A percentile compares a stretch with the other conserved stretches of the same genome.
Evolutionary conservation across 2,113 vertebrate genomes (phyloP).

Genomic region (Tragelaphus strepsiceros): DNA sequence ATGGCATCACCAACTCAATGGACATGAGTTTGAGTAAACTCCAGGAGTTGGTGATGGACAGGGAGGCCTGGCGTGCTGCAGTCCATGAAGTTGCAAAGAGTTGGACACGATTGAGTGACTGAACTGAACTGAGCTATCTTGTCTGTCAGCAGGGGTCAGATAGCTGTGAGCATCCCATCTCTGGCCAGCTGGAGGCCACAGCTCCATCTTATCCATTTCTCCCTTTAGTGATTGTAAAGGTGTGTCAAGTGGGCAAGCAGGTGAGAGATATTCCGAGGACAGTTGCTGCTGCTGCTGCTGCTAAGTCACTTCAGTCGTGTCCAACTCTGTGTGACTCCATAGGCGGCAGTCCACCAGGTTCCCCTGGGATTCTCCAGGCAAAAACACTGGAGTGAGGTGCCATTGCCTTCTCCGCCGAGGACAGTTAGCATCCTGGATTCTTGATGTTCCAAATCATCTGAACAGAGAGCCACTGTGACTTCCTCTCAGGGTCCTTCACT

Average conservation of each 20-base stretch:
- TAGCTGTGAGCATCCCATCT: not conserved
- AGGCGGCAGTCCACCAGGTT: too few relatives aligned
- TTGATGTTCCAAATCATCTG: not conserved
- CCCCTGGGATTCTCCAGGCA: too few relatives aligned
- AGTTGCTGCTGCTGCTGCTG: too few relatives aligned
- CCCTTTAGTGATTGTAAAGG: not conserved
- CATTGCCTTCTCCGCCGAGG: too few relatives aligned
- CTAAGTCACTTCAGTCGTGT: too few relatives aligned
- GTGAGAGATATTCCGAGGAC: not conserved
- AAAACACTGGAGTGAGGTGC: too few relatives aligned
- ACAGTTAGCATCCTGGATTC: not conserved
- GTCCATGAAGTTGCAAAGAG: not conserved
- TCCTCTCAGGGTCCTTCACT: not conserved
- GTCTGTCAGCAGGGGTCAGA: not conserved
- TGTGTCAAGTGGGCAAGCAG: not conserved
- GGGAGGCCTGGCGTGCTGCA: fast-evolving
- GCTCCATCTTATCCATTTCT: not conserved
- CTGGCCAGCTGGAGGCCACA: not conserved
- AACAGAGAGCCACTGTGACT: not conserved
- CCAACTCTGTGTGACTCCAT: too few relatives aligned
- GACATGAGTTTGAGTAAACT: not conserved
- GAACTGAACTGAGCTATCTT: not conserved
- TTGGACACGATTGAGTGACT: fast-evolving
- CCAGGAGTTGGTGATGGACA: not conserved
- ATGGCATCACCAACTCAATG: not conserved